Conservation (phyloP, 1,140 invertebrate genomes). For the Tyrophagus putrescentiae region DNA sequence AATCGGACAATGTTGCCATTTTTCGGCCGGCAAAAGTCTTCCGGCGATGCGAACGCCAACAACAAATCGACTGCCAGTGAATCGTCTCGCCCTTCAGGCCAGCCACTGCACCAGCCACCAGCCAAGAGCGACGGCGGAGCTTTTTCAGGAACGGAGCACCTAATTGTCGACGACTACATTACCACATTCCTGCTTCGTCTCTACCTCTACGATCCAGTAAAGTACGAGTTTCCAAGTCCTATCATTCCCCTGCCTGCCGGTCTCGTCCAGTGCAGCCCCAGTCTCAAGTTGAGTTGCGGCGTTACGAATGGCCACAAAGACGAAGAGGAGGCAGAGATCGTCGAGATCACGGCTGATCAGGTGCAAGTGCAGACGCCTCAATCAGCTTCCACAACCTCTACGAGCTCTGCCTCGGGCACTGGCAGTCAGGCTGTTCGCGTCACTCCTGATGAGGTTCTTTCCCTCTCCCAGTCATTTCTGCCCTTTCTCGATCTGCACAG, state of each 20-base stretch:
- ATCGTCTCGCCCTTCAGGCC: too few species aligned
- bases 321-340: neutral
- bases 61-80: neutral
- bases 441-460: neutral
- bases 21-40: constrained; percentile 2
- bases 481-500: constrained; percentile 7
- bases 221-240: constrained; percentile 20
- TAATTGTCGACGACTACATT: constrained; percentile 17
- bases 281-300: neutral
- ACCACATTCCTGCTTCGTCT: constrained; percentile 22
- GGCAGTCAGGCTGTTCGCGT: neutral
- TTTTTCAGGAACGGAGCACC: neutral
- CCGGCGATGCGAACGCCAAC: too few species aligned
- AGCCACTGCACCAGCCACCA: neutral
- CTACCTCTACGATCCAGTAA: constrained; percentile 16
- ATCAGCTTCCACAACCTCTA: neutral
- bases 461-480: neutral
- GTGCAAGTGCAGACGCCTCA: neutral
- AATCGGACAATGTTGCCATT: neutral
- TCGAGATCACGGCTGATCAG: neutral
- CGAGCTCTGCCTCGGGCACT: neutral
- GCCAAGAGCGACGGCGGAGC: neutral
- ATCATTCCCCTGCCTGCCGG: constrained; percentile 6
- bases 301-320: neutral
- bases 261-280: neutral